Evolutionary conservation across 2,888 invertebrate species (phyloP).

Genomic region (Drosophila colorata): DNA sequence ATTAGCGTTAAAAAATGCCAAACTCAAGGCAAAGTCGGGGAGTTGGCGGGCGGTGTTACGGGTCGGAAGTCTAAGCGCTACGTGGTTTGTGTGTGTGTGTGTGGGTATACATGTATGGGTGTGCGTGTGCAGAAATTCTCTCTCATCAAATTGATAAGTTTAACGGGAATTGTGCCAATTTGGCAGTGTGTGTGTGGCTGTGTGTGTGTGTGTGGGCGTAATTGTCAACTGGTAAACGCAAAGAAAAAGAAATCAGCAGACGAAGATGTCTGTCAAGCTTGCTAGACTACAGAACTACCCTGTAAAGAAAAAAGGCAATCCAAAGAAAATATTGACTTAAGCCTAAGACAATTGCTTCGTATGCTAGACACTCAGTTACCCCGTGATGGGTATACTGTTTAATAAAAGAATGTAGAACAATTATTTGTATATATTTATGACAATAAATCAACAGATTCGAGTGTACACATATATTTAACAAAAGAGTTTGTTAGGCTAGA

Average conservation of each 20-base stretch:
- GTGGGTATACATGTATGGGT: slow-evolving; percentile 19
- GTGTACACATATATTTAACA: no score
- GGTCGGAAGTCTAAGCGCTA: slow-evolving; percentile 25
- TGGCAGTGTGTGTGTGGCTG: slow-evolving; percentile 32
- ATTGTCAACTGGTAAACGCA: slow-evolving; percentile 59
- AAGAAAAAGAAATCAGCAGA: slow-evolving; percentile 1
- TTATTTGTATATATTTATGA: no score
- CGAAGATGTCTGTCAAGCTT: background rate
- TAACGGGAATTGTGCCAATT: slow-evolving; percentile 80
- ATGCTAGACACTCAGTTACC: background rate
- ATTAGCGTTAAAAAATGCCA: slow-evolving; percentile 70
- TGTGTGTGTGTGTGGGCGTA: slow-evolving; percentile 33
- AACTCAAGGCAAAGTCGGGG: slow-evolving; percentile 20
- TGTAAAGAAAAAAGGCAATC: background rate
- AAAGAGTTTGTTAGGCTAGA: no score
- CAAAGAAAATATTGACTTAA: no score
- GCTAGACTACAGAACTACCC: background rate
- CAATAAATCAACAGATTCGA: no score
- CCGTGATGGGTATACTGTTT: background rate
- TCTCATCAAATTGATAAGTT: slow-evolving; percentile 79
- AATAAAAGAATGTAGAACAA: no score
- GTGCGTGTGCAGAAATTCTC: slow-evolving; percentile 48
- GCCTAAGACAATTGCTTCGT: no score
- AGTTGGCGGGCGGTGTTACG: background rate
- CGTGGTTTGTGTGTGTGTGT: slow-evolving; percentile 26